Base-by-base conservation (phyloP, 92 coral and sea anemone species). In the Scolanthus callimorphus region DNA sequence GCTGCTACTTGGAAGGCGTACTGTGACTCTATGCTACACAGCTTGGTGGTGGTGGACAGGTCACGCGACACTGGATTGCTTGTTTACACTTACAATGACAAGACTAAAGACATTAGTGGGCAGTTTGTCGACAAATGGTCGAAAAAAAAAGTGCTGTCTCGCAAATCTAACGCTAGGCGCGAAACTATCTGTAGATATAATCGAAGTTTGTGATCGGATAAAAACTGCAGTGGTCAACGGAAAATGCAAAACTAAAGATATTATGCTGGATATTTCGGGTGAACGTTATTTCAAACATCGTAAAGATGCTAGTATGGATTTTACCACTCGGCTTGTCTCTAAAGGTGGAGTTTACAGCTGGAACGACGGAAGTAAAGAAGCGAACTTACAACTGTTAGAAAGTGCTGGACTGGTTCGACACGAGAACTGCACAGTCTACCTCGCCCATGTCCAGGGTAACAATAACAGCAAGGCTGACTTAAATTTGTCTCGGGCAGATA, bases 391-490 rank as follows among this genome's bases (percentile, higher is more conserved):
- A 13, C 6, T 71, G 61, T 52, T 51, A 28, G 64, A 55, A 25
- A 71, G 39, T 17, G 54, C 70, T 61, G 69, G 77, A 2, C 50
- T 70, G 24, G 60, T 70, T 43, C 69, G 67, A 55, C 76, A 57
- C 65, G 54, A 68, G 48, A 30, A 68, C 54, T 68, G 74, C 37
- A 22, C 47, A 39, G 66, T 67, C 3, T 70, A 58, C 27, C 59
- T 70, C 48, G n/a, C n/a, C n/a, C n/a, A n/a, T n/a, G n/a, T n/a
- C n/a, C n/a, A n/a, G n/a, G n/a, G n/a, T n/a, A 72, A 25, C 26
- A 61, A 51, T 13, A 69, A 26, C 30, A 43, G 66, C 34, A 73
- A 73, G 52, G 72, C 64, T 31, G 80, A 73, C 63, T 31, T 73
- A 59, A 73, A 73, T 27, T 29, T 63, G 29, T n/a, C 4, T 20